phyloP scores from a whole-genome alignment of 2,888 invertebrate genomes.

The Agrochola macilenta region DNA sequence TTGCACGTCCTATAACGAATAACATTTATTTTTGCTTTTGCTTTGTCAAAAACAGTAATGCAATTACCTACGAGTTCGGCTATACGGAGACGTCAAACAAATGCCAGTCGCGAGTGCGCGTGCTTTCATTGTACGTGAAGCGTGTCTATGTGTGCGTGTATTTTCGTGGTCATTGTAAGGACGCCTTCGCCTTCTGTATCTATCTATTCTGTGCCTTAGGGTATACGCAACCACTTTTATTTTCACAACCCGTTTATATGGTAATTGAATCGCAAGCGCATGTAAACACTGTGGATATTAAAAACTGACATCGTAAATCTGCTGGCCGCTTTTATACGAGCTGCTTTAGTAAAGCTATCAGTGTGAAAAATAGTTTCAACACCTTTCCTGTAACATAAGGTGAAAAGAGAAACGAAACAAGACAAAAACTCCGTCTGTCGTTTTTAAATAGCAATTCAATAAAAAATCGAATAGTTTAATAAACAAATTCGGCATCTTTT shows the following conservation, averaged over 20 bases:
- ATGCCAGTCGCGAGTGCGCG: no score
- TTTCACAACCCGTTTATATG: slow-evolving; percentile 66
- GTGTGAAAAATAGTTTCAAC: slow-evolving; percentile 40
- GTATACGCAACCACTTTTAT: slow-evolving; percentile 34
- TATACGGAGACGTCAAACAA: no score
- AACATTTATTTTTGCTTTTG: no score
- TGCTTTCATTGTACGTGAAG: no score
- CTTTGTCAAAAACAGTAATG: no score
- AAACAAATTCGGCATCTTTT: neutral
- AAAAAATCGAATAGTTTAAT: neutral
- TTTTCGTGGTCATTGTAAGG: neutral
- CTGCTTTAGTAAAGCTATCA: slow-evolving; percentile 30
- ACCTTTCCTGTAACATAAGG: slow-evolving; percentile 1
- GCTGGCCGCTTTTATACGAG: slow-evolving; percentile 25
- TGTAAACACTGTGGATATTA: slow-evolving; percentile 62
- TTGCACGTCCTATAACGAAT: no score
- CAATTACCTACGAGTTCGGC: neutral
- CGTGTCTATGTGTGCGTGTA: neutral
- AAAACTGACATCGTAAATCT: slow-evolving; percentile 61
- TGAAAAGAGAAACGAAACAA: neutral
- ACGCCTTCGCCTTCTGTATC: slow-evolving; percentile 1
- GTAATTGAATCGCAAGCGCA: slow-evolving; percentile 65
- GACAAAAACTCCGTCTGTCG: neutral
- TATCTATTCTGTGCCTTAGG: slow-evolving; percentile 9
- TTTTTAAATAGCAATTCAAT: neutral